Evolutionary conservation across 2,113 vertebrate genomes (phyloP).

Genomic region (Xenotilapia flavipinnis): DNA sequence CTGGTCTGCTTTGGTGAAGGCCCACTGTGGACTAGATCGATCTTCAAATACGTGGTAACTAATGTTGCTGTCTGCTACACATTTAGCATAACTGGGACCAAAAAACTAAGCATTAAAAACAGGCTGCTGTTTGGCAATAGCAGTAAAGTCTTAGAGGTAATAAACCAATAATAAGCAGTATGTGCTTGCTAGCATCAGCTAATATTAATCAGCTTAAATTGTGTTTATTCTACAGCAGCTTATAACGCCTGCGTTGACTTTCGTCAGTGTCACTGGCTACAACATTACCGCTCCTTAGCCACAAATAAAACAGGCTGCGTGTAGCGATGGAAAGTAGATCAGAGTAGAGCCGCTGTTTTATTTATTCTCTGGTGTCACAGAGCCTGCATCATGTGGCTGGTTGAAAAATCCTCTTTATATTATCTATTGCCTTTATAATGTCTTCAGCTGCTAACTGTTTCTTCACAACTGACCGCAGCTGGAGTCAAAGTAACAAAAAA

Average conservation of each 20-base stretch:
- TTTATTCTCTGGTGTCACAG: background rate
- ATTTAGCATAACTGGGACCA: background rate
- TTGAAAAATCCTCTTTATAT: background rate
- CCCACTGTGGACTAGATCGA: background rate
- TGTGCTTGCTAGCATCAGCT: background rate
- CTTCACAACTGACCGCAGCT: background rate
- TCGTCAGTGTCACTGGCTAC: background rate
- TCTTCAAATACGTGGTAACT: background rate
- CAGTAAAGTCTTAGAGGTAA: background rate
- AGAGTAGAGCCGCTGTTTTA: background rate
- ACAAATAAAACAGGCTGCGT: background rate
- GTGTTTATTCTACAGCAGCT: background rate
- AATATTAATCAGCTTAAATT: background rate
- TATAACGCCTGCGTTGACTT: background rate
- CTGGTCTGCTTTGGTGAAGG: background rate
- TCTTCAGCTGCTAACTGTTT: background rate
- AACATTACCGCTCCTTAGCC: accelerated
- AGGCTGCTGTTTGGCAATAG: background rate
- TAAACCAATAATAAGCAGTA: background rate
- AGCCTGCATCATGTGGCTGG: background rate
- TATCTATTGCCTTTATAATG: background rate
- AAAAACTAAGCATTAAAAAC: background rate
- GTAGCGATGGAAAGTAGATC: background rate
- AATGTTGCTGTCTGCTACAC: background rate
- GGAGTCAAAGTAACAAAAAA: background rate